Percentiles rank a stretch among this genome's conserved stretches.
These are phyloP conservation scores for Ceryle rudis DNA, from an alignment of 2,797 vertebrate species.

Conservation along the genomic window DNA sequence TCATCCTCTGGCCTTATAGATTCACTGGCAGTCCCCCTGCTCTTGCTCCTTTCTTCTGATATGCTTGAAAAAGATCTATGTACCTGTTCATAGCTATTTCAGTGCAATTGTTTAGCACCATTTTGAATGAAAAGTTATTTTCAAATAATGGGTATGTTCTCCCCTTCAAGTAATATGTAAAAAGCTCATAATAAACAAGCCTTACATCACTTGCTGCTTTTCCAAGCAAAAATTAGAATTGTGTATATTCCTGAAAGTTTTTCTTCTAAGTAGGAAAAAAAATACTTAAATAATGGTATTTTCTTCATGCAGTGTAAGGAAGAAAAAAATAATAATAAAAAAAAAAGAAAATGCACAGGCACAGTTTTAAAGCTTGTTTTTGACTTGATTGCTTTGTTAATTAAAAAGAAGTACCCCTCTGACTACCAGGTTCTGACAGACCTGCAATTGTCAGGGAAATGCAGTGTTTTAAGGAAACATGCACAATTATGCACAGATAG, in stretches of 20 bases:
- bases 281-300: neutral
- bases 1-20: neutral
- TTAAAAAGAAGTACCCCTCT: neutral
- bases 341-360: neutral
- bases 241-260: neutral
- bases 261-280: neutral
- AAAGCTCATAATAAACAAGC: neutral
- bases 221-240: neutral
- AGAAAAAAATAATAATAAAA: neutral
- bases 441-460: neutral
- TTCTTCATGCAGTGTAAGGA: neutral
- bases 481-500: neutral
- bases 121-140: neutral
- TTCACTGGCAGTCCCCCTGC: neutral
- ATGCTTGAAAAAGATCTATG: neutral
- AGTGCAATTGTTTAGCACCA: neutral
- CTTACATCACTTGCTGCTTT: neutral
- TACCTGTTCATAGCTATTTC: neutral
- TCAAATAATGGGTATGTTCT: neutral
- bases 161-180: neutral
- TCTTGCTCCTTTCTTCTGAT: neutral
- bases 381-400: neutral
- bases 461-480: neutral
- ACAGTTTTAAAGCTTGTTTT: neutral
- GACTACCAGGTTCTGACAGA: neutral